Conservation (phyloP, 1,140 invertebrate species). For the Lamellibrachia luymesi region DNA sequence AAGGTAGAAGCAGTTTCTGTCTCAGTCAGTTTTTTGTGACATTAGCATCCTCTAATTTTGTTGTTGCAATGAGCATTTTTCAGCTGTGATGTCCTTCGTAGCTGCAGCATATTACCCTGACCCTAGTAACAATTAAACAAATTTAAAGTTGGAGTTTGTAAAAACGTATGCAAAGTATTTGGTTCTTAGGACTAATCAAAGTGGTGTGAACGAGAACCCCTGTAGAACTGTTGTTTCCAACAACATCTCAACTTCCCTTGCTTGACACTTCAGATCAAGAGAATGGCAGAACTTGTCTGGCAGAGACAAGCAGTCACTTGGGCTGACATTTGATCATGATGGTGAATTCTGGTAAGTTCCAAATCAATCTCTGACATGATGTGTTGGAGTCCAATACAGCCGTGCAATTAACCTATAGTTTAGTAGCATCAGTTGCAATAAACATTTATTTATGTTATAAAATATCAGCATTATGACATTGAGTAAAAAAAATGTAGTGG, state of each 20-base stretch:
- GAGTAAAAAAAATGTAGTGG: too few species aligned
- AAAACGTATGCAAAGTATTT: neutral
- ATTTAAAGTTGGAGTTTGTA: too few species aligned
- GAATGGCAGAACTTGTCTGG: slow-evolving; percentile 93
- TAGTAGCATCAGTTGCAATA: too few species aligned
- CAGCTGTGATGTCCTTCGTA: neutral
- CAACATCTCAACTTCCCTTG: neutral
- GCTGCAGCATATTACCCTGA: neutral
- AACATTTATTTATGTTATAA: too few species aligned
- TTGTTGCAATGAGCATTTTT: too few species aligned
- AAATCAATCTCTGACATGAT: neutral
- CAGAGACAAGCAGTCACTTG: slow-evolving; percentile 82
- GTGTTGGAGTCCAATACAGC: too few species aligned
- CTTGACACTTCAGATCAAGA: slow-evolving; percentile 49
- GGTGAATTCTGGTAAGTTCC: slow-evolving; percentile 88
- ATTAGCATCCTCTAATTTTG: too few species aligned
- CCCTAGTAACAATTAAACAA: too few species aligned
- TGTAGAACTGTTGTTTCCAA: too few species aligned
- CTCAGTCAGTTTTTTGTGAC: neutral
- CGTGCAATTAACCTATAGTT: too few species aligned
- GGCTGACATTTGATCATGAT: slow-evolving; percentile 89
- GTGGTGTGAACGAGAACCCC: too few species aligned
- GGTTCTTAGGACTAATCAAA: neutral
- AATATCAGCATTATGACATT: too few species aligned
- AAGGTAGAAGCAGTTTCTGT: neutral